A percentile compares a stretch with the other conserved stretches of the same genome.
Evolutionary conservation across 1,140 invertebrate genomes (phyloP).

Genomic region (Cyclina sinensis): DNA sequence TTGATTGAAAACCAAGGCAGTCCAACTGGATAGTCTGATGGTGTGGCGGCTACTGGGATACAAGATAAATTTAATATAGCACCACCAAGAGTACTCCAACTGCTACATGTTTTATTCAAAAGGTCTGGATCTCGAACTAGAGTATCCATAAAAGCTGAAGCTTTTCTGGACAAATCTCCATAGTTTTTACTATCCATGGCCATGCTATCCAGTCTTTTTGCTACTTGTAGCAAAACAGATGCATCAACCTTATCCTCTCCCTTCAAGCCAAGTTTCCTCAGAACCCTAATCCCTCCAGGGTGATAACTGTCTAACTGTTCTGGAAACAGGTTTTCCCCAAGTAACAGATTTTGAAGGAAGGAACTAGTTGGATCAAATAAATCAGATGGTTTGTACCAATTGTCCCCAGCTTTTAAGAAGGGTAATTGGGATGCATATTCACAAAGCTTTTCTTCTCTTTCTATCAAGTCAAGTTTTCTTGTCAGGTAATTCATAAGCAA

Average conservation of each 20-base stretch:
- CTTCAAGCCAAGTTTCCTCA: slow-evolving; percentile 2
- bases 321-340: slow-evolving; percentile 1
- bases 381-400: neutral
- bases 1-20: neutral
- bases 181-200: neutral
- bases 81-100: neutral
- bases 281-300: neutral
- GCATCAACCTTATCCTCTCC: neutral
- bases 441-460: neutral
- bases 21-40: neutral
- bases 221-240: neutral
- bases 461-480: neutral
- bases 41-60: neutral
- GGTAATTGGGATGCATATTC: neutral
- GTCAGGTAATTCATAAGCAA: slow-evolving; percentile 40
- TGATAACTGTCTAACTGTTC: neutral
- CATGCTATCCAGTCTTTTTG: neutral
- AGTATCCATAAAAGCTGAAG: neutral
- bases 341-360: neutral
- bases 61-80: neutral
- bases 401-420: neutral
- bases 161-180: neutral
- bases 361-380: slow-evolving; percentile 26
- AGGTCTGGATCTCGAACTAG: neutral
- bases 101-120: neutral